These are phyloP conservation scores for Nasua narica DNA, from an alignment of 2,797 vertebrate genomes.

Conservation along the genomic window DNA sequence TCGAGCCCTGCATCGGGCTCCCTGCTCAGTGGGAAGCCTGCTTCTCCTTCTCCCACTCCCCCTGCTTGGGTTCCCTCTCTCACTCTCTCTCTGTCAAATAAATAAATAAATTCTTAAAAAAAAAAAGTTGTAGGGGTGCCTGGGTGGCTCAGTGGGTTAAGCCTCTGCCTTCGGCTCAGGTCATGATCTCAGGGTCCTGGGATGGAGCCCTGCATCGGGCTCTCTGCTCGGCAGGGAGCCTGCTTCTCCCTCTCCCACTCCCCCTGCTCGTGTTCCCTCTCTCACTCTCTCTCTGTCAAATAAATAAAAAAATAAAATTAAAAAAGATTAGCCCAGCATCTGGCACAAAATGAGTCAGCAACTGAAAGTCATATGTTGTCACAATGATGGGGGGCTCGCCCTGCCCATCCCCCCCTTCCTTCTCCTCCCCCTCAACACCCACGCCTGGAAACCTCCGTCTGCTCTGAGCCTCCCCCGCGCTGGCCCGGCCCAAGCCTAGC, in stretches of 20 bases:
- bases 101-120: background rate
- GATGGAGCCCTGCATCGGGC: too few species aligned
- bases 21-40: background rate
- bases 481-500: background rate
- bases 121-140: background rate
- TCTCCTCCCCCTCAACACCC: too few species aligned
- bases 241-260: too few species aligned
- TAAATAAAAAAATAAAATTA: background rate
- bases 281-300: background rate
- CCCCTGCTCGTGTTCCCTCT: background rate
- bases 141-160: too few species aligned
- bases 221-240: too few species aligned
- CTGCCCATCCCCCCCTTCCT: fast-evolving
- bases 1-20: background rate
- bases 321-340: background rate
- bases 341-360: background rate
- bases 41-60: too few species aligned
- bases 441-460: fast-evolving
- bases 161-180: too few species aligned
- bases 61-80: too few species aligned
- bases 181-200: too few species aligned
- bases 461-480: background rate
- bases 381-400: fast-evolving
- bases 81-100: too few species aligned
- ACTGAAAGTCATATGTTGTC: background rate